These are phyloP conservation scores for Rhynchophorus ferrugineus DNA, from an alignment of 1,140 invertebrate species.

Conservation along the genomic window DNA sequence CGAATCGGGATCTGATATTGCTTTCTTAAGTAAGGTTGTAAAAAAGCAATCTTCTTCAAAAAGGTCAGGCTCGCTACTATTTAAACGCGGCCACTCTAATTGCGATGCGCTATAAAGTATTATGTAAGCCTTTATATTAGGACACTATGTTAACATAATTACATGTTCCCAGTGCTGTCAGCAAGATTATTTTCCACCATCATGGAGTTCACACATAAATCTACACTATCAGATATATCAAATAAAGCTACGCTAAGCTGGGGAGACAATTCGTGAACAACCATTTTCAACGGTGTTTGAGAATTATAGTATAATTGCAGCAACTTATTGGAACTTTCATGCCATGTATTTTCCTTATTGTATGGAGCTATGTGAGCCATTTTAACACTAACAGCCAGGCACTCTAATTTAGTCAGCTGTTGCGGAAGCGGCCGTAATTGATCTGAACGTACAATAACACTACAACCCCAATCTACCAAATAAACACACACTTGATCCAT, in stretches of 20 bases:
- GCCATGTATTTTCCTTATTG: conserved; percentile 14
- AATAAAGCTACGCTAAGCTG: conserved; percentile 24
- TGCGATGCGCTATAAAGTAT: conserved; percentile 19
- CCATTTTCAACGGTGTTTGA: conserved; percentile 22
- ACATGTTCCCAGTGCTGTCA: conserved; percentile 24
- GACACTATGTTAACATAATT: no score
- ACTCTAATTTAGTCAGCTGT: conserved; percentile 22
- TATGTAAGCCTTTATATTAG: not conserved
- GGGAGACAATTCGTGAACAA: conserved; percentile 16
- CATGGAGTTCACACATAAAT: conserved; percentile 28
- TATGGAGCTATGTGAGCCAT: conserved; percentile 20
- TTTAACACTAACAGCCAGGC: conserved; percentile 25
- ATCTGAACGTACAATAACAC: conserved; percentile 13
- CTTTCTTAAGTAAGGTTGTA: conserved; percentile 13
- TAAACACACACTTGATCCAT: conserved; percentile 20
- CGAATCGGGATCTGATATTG: conserved; percentile 3
- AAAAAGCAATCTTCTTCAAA: conserved; percentile 18
- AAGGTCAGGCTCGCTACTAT: conserved; percentile 1
- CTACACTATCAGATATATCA: conserved; percentile 10
- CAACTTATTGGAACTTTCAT: conserved; percentile 9
- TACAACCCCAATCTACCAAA: conserved; percentile 27
- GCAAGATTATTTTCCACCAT: conserved; percentile 25
- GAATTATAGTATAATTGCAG: conserved; percentile 11
- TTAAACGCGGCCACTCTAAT: conserved; percentile 22
- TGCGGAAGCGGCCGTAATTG: conserved; percentile 17